Conservation (phyloP, 2,888 invertebrate species). For the Papilio gigon region DNA sequence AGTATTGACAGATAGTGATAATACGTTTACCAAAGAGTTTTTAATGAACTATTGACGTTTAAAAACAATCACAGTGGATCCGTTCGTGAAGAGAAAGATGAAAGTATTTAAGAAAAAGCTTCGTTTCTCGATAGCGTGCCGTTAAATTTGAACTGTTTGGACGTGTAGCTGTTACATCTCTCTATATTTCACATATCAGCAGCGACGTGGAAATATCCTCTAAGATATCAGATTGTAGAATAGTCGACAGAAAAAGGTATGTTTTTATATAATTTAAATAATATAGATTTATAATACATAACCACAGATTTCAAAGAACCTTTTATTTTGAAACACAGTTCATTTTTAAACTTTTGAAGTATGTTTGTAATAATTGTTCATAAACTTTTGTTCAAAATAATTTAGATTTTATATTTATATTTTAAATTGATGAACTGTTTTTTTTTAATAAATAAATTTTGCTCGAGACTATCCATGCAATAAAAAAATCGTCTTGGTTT, state of each 20-base stretch:
- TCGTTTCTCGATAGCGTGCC: conserved; percentile 72
- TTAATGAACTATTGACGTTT: conserved; percentile 30
- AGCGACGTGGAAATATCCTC: conserved; percentile 47
- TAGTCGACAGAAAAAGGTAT: conserved; percentile 17
- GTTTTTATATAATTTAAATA: neutral
- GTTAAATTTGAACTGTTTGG: conserved; percentile 52
- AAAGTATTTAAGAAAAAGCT: conserved; percentile 79
- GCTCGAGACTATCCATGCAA: too few species aligned
- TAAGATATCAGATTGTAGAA: neutral
- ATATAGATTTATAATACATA: neutral
- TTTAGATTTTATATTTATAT: too few species aligned
- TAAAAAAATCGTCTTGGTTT: too few species aligned
- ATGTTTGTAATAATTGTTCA: too few species aligned
- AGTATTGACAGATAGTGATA: conserved; percentile 31
- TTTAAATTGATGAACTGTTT: too few species aligned
- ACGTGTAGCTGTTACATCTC: conserved; percentile 40
- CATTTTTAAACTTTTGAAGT: too few species aligned
- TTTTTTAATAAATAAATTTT: too few species aligned
- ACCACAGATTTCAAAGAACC: too few species aligned
- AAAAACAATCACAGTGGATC: conserved; percentile 64
- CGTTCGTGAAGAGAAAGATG: conserved; percentile 77
- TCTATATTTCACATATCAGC: conserved; percentile 57
- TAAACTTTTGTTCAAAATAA: too few species aligned
- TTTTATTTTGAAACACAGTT: too few species aligned
- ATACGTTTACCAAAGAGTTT: conserved; percentile 26